Evolutionary conservation across 2,888 invertebrate species (phyloP), one percentile per base, ranked within the genome.

Genomic region (Harpagoxenus sublaevis): DNA sequence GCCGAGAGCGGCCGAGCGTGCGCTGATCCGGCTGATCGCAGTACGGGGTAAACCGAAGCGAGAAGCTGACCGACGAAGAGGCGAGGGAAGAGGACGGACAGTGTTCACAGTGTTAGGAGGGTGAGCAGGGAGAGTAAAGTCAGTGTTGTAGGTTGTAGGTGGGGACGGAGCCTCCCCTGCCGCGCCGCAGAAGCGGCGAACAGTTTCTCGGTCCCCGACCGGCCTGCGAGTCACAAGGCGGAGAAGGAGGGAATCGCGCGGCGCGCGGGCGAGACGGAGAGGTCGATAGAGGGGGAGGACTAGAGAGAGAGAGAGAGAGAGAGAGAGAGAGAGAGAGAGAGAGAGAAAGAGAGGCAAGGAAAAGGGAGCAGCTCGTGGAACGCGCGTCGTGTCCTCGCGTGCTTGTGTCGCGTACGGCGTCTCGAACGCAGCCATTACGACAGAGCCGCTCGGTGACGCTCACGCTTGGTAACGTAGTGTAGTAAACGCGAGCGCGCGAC

Each of bases 341-440:
- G 48, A 53, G 51, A 78, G 65, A 83, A 35, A 39, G 60, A 84
- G 53, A 60, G 75, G 84, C 63, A 87, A 70, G 65, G 68, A 83
- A 81, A 82, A 86, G 84, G 83, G 83, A 88, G 81, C 86, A 84
- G 81, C 88, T 84, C 63, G 88, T 88, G 84, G 87, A 89, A 87
- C 88, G 87, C 85, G 87, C 79, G 35, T 35, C 85, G 89, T 91
- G 91, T 89, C 90, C 91, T 91, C 90, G 90, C 83, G 85, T 90
- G 90, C 82, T 90, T 85, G 87, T 89, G 88, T 88, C 91, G 79
- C 77, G 90, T 85, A 83, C 86, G 88, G 87, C 88, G 91, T 91
- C 86, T 89, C 88, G 88, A 91, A 83, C 90, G 90, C 90, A 84
- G 91, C 91, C 91, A 90, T 91, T 90, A 91, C 91, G 85, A 86